Conservation (phyloP, 2,888 invertebrate species). For the Enchytraeus crypticus region DNA sequence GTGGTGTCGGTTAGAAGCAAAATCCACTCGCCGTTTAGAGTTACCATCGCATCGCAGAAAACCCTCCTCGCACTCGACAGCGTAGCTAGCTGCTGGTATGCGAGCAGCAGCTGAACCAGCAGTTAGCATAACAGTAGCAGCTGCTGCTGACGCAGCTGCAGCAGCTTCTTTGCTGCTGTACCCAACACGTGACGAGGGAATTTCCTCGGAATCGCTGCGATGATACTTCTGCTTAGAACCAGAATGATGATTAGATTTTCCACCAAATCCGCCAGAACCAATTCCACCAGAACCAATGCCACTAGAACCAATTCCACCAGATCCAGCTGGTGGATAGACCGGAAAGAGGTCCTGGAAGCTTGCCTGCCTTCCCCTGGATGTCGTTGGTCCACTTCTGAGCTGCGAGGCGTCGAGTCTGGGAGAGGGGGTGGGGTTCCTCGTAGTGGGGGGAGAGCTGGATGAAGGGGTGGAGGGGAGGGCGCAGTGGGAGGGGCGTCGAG, state of each 20-base stretch:
- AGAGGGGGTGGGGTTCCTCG: not conserved
- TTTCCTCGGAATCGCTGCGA: no score
- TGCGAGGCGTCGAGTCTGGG: not conserved
- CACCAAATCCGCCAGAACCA: no score
- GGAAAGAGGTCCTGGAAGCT: conserved; percentile 6
- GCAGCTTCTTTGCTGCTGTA: not conserved
- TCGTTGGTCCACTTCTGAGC: no score
- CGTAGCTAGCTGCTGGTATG: no score
- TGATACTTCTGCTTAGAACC: no score
- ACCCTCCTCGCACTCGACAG: no score
- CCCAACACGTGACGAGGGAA: not conserved
- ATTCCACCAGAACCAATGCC: no score
- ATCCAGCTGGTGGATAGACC: not conserved
- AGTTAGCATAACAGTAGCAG: not conserved
- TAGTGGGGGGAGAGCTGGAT: not conserved
- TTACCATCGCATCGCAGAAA: no score
- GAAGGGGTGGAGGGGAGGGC: not conserved
- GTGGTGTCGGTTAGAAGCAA: no score
- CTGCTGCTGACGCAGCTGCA: not conserved
- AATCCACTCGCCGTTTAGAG: not conserved
- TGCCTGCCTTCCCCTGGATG: not conserved
- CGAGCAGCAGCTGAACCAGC: no score
- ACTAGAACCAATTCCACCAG: no score
- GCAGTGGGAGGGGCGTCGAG: not conserved
- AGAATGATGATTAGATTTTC: no score